These are phyloP conservation scores for Etia nguti DNA, from an alignment of 2,113 vertebrate species.

Conservation along the genomic window DNA sequence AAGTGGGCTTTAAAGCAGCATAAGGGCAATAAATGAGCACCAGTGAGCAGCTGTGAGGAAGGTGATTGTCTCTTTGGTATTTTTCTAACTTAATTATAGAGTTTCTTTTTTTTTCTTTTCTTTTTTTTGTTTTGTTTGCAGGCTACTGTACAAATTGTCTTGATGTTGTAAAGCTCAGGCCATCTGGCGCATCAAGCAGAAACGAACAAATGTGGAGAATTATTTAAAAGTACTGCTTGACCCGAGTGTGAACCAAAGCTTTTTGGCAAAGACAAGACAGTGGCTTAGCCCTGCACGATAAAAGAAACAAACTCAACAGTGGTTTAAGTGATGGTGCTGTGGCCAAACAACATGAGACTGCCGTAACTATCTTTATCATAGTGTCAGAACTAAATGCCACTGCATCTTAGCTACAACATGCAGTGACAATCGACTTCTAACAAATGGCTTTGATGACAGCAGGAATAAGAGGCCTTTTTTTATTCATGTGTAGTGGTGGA, in stretches of 20 bases:
- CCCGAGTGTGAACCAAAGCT: not conserved
- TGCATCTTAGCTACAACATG: not conserved
- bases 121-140: not conserved
- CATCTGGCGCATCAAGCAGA: not conserved
- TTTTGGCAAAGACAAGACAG: not conserved
- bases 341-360: not conserved
- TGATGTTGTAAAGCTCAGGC: not conserved
- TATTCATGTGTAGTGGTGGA: not conserved
- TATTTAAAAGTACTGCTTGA: conserved; percentile 14
- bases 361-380: not conserved
- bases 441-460: not conserved
- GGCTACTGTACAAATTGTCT: not conserved
- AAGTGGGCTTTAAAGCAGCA: not conserved
- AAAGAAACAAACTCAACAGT: not conserved
- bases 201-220: not conserved
- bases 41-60: not conserved
- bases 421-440: not conserved
- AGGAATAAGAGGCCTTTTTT: not conserved
- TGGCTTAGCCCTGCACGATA: not conserved
- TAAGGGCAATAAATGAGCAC: not conserved
- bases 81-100: not conserved
- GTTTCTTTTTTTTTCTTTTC: not conserved
- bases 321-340: not conserved
- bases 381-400: not conserved
- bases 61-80: not conserved